Percentiles rank a stretch among this genome's conserved stretches.
Conservation (phyloP, 35 echinoderm and acorn worm genomes). For the Heliocidaris tuberculata region DNA sequence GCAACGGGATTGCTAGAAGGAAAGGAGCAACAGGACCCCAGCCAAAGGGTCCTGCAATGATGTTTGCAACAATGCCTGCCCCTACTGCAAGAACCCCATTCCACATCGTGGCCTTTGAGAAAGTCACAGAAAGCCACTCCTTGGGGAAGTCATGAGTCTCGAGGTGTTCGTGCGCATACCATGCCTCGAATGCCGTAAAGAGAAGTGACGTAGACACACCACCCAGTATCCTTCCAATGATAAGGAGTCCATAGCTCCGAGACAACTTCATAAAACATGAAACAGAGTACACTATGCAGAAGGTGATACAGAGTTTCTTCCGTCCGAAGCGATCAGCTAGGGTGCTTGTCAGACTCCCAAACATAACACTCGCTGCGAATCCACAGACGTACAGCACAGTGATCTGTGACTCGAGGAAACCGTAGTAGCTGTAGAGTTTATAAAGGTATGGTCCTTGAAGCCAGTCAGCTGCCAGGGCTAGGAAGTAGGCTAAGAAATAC, state of each 20-base stretch:
- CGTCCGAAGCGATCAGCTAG: constrained; percentile 85
- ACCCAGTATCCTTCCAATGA: constrained; percentile 82
- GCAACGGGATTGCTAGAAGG: constrained; percentile 89
- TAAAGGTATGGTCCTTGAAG: constrained; percentile 96
- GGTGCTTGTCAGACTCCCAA: constrained; percentile 75
- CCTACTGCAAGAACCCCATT: constrained; percentile 85
- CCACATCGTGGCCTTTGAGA: constrained; percentile 91
- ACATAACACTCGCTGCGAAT: constrained; percentile 87
- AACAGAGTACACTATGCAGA: constrained; percentile 89
- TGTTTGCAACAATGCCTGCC: constrained; percentile 82
- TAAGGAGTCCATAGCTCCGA: constrained; percentile 74
- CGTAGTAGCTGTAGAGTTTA: constrained; percentile 96
- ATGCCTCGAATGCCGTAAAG: constrained; percentile 95
- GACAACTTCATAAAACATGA: constrained; percentile 93
- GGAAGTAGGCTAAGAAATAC: constrained; percentile 92
- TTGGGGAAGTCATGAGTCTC: constrained; percentile 94
- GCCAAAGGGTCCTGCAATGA: constrained; percentile 74
- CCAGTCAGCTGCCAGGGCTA: constrained; percentile 90
- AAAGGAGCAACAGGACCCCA: constrained; percentile 88
- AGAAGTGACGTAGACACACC: constrained; percentile 92
- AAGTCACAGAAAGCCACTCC: constrained; percentile 88
- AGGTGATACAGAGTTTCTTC: constrained; percentile 96
- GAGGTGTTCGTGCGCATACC: constrained; percentile 96
- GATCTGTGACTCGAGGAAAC: constrained; percentile 94
- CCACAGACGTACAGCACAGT: constrained; percentile 91